A percentile compares a stretch with the other conserved stretches of the same genome.
Conservation (phyloP, 37 sponge, comb jelly and placozoan species). For the Geodia barretti region DNA sequence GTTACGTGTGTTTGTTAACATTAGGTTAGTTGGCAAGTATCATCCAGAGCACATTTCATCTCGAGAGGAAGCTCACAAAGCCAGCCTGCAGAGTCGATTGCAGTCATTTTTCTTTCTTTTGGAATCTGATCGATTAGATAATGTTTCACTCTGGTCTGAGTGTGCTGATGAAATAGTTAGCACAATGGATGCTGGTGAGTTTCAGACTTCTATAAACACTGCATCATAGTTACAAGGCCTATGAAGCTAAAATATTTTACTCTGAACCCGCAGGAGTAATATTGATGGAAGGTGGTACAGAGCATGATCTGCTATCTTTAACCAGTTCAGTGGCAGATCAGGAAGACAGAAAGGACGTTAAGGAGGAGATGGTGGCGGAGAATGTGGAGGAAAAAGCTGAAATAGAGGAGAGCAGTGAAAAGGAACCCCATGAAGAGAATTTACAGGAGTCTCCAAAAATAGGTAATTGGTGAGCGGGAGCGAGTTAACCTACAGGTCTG, state of each 20-base stretch:
- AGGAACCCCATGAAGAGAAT: slow-evolving; percentile 1
- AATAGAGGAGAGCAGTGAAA: slow-evolving; percentile 17
- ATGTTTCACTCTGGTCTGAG: slow-evolving; percentile 15
- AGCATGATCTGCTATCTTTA: slow-evolving; percentile 61
- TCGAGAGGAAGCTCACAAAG: neutral
- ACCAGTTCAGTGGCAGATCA: slow-evolving; percentile 20
- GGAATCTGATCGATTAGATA: slow-evolving; percentile 41
- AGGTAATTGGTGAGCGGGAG: no score
- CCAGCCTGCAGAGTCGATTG: slow-evolving; percentile 37
- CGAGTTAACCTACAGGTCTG: no score
- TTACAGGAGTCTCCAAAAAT: neutral
- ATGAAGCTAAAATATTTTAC: no score
- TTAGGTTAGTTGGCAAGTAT: slow-evolving; percentile 69
- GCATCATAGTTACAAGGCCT: neutral
- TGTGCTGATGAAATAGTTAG: slow-evolving; percentile 24
- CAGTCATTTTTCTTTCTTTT: slow-evolving; percentile 38
- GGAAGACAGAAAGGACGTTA: no score
- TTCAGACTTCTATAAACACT: neutral
- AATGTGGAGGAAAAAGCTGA: neutral
- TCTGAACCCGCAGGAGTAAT: slow-evolving; percentile 76
- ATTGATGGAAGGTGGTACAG: slow-evolving; percentile 80
- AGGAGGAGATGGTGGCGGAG: slow-evolving; percentile 24
- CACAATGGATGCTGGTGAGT: slow-evolving; percentile 59
- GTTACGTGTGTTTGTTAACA: no score
- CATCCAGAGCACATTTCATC: slow-evolving; percentile 53